phyloP scores from a whole-genome alignment of 2,113 vertebrate genomes.

The Sphaerodactylus townsendi region DNA sequence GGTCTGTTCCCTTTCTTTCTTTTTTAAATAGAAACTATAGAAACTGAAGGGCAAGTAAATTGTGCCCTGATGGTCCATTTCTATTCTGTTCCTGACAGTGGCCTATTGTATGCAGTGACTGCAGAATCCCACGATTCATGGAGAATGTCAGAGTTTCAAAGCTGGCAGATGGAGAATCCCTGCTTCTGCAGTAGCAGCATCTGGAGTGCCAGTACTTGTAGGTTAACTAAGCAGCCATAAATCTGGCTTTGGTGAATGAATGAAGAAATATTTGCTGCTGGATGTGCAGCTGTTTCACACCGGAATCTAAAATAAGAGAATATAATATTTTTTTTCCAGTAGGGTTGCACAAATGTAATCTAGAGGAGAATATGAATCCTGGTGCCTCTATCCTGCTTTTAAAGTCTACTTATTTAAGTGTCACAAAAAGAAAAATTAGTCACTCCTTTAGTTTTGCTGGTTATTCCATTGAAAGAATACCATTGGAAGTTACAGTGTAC shows the following conservation, averaged over 20 bases:
- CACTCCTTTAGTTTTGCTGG: not conserved
- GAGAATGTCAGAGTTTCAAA: constrained; percentile 32
- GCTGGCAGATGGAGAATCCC: constrained; percentile 25
- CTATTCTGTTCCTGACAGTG: not conserved
- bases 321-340: constrained; percentile 40
- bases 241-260: constrained; percentile 12
- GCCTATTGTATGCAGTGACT: not conserved
- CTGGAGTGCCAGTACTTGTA: constrained; percentile 48
- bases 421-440: not conserved
- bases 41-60: not conserved
- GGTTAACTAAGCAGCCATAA: constrained; percentile 51
- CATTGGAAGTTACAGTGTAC: not conserved
- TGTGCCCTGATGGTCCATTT: constrained; percentile 29
- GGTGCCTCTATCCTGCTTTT: not conserved
- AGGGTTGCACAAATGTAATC: constrained; percentile 13
- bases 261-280: constrained; percentile 62
- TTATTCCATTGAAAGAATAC: not conserved
- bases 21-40: constrained; percentile 29
- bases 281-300: constrained; percentile 16
- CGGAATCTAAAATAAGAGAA: constrained; percentile 16
- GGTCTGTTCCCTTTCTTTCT: constrained; percentile 58
- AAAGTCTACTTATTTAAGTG: not conserved
- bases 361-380: not conserved
- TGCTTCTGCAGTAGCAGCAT: constrained; percentile 46
- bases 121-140: not conserved